Base-by-base conservation (phyloP, 1,140 invertebrate species). In the Helicorthomorpha holstii region DNA sequence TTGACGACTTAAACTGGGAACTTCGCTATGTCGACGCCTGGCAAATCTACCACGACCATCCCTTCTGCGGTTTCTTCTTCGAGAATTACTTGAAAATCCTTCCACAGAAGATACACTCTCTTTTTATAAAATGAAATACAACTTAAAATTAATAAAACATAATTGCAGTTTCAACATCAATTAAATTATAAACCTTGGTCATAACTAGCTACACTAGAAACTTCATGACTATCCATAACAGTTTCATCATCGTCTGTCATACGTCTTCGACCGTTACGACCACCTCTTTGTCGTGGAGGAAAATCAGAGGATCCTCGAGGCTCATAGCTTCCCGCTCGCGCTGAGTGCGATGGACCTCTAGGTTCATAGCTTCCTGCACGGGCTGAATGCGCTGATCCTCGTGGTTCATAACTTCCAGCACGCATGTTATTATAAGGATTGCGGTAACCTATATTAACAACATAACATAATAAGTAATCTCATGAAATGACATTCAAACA, bases 211-310 rank as follows among this genome's bases (percentile, higher is more conserved):
- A 81, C 77, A 71, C 78, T 83, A 52, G 80, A 80, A 41, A 81
- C 76, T 58, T 83, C 81, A 65, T 81, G 80, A 65, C 77, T 82
- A 63, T 85, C 82, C 41, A 84, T 72, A 42, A 82, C 79, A 43
- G 79, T 83, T 57, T 82, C 81, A 63, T 85, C 82, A 52, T 86
- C 82, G 64, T 85, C 82, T 1, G 77, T 81, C 54, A 79, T 79
- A 60, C 82, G 69, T 53, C 80, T 79, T 56, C 73, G 69, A 59
- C 75, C 79, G 61, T 76, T 75, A 63, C 74, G 69, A n/a, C n/a
- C n/a, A 55, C 76, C 70, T 59, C 77, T 72, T 51, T 70, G 69
- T 57, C 70, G 60, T 24, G 70, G 70, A 24, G 66, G 70, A 34
- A 69, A 57, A 59, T 76, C 74, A 19, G 71, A 67, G n/a, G n/a